A percentile compares a stretch with the other conserved stretches of the same genome.
Conservation (phyloP, 2,113 vertebrate genomes). For the Egretta garzetta region DNA sequence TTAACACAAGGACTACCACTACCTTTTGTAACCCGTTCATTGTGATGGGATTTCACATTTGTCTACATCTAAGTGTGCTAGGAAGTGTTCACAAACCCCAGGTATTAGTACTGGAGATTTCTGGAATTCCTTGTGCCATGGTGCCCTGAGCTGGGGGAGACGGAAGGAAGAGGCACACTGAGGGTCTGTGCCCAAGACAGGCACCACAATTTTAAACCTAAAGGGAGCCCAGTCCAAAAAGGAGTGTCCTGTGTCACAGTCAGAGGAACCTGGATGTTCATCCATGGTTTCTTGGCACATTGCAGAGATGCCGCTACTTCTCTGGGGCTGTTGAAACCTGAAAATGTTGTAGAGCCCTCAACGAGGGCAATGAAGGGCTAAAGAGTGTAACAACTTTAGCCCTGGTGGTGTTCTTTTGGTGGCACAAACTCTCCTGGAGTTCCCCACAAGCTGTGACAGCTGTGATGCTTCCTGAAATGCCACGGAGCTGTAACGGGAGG, state of each 20-base stretch:
- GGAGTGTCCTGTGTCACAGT: neutral
- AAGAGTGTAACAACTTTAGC: neutral
- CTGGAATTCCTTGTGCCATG: neutral
- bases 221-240: neutral
- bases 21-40: neutral
- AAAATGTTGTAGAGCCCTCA: neutral
- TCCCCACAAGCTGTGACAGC: neutral
- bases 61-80: neutral
- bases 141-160: neutral
- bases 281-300: neutral
- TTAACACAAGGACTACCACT: neutral
- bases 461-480: neutral
- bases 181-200: neutral
- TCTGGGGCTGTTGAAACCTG: neutral
- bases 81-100: neutral
- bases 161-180: neutral
- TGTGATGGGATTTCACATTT: neutral
- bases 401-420: neutral
- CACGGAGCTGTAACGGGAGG: neutral
- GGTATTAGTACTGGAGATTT: neutral
- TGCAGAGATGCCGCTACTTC: neutral
- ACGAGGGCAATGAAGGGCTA: neutral
- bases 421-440: neutral
- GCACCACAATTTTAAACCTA: neutral
- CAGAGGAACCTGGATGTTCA: neutral